Percentiles rank a stretch among this genome's conserved stretches.
These are phyloP conservation scores for Meteorus cinctellus DNA, from an alignment of 2,888 invertebrate species.

Conservation along the genomic window DNA sequence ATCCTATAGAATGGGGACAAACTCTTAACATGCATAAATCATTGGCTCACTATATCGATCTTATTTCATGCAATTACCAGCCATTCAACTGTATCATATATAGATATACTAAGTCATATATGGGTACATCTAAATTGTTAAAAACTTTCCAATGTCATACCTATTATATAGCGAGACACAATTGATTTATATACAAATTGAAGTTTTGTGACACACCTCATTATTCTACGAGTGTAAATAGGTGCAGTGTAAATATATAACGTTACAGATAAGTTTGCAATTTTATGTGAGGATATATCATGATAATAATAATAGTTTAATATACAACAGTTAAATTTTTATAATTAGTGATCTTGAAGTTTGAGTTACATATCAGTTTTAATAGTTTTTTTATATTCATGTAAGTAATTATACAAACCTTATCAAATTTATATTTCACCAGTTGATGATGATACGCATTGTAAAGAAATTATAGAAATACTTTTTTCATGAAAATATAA, in stretches of 20 bases:
- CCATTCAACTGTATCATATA: background rate
- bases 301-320: too few relatives aligned
- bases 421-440: background rate
- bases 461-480: background rate
- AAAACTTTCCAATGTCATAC: slow-evolving; percentile 1
- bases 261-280: background rate
- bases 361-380: background rate
- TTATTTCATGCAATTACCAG: background rate
- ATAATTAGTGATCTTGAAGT: too few relatives aligned
- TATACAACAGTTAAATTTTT: too few relatives aligned
- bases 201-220: slow-evolving; percentile 4
- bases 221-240: background rate
- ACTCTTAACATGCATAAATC: slow-evolving; percentile 31
- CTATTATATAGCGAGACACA: background rate
- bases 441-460: background rate
- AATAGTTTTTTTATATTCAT: background rate
- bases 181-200: background rate
- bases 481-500: background rate
- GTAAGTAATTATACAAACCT: background rate
- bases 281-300: too few relatives aligned
- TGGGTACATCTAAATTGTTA: background rate
- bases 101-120: too few relatives aligned
- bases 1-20: background rate
- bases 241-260: background rate
- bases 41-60: slow-evolving; percentile 25